Evolutionary conservation across 2,113 vertebrate species (phyloP), one percentile per base, ranked within the genome.

Genomic region (Phocoena sinus): DNA sequence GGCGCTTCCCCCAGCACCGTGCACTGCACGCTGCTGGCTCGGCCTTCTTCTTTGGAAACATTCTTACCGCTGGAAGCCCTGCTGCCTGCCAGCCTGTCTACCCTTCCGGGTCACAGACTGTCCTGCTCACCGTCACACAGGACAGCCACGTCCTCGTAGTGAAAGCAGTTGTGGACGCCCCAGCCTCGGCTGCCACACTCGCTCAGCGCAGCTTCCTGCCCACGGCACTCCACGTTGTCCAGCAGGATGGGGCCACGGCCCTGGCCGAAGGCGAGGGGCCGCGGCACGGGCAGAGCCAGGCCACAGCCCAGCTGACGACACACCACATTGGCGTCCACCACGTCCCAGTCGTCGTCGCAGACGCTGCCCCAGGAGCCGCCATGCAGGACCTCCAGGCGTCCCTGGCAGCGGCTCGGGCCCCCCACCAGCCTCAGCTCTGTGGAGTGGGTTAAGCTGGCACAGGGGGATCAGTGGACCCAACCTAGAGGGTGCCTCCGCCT

Each of bases 111-210:
- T 31, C 58, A 0, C 60, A 12, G 87, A 12, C 65, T 17, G 33
- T n/a, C 65, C 81, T 36, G 36, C 8, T 98, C 98, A 99, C 99
- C 99, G 0, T 98, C 99, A 92, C 99, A 99, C 38, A 98, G 98
- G 15, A 99, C 98, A 0, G 99, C 99, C 98, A 99, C 99, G 0
- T 99, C 99, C 98, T 99, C 99, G 0, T 99, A 99, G 99, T 99
- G 99, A 98, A 99, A 99, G 97, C 99, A 99, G 98, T 99, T 99
- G 98, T 99, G 99, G 97, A 99, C 84, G 20, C 99, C 99, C 99
- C 99, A 99, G 91, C 99, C 99, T 0, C 99, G 99, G 98, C 99
- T 99, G 82, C 98, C 98, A 50, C 99, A 99, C 95, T 99, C 98
- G 44, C 99, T 99, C 93, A 99, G 97, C 6, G 99, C 98, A 0